These are phyloP conservation scores for Hippocampus barbouri DNA, from an alignment of 2,113 vertebrate genomes.

Conservation along the genomic window DNA sequence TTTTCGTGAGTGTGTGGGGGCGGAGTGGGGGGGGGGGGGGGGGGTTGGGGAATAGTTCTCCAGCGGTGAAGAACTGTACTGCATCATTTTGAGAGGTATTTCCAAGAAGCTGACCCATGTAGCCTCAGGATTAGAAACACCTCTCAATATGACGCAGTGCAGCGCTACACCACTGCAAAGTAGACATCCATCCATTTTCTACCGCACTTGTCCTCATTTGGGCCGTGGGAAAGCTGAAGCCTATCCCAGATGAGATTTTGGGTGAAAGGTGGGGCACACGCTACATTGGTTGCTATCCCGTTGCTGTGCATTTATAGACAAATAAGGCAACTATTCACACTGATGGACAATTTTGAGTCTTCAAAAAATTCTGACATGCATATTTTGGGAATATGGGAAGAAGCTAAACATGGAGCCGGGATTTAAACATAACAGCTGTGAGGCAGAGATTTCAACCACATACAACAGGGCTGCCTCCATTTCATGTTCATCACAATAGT, in stretches of 20 bases:
- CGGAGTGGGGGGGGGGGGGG: no score
- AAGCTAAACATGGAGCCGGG: neutral
- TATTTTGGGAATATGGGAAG: neutral
- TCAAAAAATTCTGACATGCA: neutral
- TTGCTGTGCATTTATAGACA: neutral
- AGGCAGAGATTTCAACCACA: neutral
- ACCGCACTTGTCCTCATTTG: neutral
- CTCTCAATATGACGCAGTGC: neutral
- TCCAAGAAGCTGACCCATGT: neutral
- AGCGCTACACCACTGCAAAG: neutral
- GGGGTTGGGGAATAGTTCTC: neutral
- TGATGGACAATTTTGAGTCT: neutral
- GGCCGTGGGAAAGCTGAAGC: neutral
- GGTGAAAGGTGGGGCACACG: no score
- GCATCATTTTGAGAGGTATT: neutral
- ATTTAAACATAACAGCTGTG: neutral
- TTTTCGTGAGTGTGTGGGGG: neutral
- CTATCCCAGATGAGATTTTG: no score
- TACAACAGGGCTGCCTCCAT: no score
- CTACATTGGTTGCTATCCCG: neutral
- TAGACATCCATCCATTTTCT: neutral
- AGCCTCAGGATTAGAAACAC: neutral
- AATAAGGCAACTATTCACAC: neutral
- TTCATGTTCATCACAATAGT: neutral
- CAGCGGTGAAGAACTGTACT: neutral